phyloP scores from a whole-genome alignment of 2,888 invertebrate species.

The Graphium colonna region DNA sequence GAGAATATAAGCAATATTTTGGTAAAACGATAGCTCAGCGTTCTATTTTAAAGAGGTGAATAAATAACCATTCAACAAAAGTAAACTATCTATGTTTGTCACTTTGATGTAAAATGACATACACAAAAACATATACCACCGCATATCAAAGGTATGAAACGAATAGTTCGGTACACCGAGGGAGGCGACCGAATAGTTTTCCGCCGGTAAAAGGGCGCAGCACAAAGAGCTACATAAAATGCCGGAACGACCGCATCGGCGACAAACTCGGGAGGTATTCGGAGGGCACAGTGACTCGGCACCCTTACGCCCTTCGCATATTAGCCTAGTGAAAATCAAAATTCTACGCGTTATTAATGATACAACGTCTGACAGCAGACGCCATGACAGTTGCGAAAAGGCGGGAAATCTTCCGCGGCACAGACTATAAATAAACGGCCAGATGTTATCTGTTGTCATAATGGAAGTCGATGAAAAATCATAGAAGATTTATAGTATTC shows the following conservation, averaged over 20 bases:
- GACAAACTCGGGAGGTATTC: conserved; percentile 75
- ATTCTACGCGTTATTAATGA: conserved; percentile 77
- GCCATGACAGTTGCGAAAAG: conserved; percentile 67
- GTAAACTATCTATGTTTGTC: background rate
- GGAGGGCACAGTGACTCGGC: conserved; percentile 66
- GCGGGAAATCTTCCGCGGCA: too few species aligned
- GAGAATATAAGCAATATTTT: too few species aligned
- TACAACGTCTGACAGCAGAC: too few species aligned
- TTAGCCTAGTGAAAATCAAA: conserved; percentile 77
- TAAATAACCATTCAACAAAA: too few species aligned
- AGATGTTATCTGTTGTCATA: conserved; percentile 70
- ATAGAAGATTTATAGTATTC: conserved; percentile 75
- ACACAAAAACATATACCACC: conserved; percentile 2
- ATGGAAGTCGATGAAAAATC: conserved; percentile 69
- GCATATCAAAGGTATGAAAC: conserved; percentile 57
- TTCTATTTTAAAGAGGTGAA: too few species aligned
- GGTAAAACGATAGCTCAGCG: too few species aligned
- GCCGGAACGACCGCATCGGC: conserved; percentile 70
- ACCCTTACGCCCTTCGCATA: conserved; percentile 73
- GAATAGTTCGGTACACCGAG: conserved; percentile 63
- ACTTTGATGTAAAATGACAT: too few species aligned
- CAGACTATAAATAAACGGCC: conserved; percentile 60
- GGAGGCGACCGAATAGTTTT: conserved; percentile 71
- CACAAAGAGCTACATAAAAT: conserved; percentile 78
- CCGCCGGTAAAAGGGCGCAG: conserved; percentile 65